Evolutionary conservation across 2,888 invertebrate genomes (phyloP).

Genomic region (Andrena trimmerana): DNA sequence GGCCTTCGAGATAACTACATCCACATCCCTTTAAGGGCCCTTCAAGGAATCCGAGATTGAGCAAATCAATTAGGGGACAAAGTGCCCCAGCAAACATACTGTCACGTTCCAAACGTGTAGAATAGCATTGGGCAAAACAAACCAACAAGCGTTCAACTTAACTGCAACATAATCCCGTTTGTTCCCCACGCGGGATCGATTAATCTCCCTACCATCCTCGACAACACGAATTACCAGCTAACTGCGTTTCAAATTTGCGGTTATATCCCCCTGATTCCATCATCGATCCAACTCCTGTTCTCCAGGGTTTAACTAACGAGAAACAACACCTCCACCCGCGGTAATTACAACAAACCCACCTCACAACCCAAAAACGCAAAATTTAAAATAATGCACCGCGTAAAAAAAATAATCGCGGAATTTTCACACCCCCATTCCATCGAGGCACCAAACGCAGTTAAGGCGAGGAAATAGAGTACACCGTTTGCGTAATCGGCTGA

Average conservation of each 20-base stretch:
- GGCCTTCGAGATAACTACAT: too few relatives aligned
- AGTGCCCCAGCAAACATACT: not conserved
- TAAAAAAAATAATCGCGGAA: not conserved
- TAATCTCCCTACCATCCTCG: not conserved
- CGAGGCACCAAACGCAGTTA: not conserved
- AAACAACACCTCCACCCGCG: not conserved
- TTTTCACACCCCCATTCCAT: not conserved
- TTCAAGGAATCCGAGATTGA: not conserved
- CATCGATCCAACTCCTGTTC: not conserved
- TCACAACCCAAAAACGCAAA: too few relatives aligned
- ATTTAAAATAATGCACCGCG: not conserved
- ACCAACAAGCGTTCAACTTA: not conserved
- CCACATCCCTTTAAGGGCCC: too few relatives aligned
- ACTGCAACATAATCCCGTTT: not conserved
- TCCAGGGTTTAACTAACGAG: not conserved
- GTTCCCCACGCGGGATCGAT: not conserved
- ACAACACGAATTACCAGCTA: slow-evolving; percentile 1
- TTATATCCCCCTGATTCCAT: not conserved
- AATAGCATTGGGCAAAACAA: not conserved
- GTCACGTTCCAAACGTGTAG: not conserved
- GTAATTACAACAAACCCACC: not conserved
- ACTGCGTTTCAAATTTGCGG: not conserved
- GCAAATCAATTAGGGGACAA: slow-evolving; percentile 1
- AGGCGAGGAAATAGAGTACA: not conserved
- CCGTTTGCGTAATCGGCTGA: slow-evolving; percentile 28